Base-by-base conservation (phyloP, 37 sponge, comb jelly and placozoan genomes). In the Axinella damicornis region DNA sequence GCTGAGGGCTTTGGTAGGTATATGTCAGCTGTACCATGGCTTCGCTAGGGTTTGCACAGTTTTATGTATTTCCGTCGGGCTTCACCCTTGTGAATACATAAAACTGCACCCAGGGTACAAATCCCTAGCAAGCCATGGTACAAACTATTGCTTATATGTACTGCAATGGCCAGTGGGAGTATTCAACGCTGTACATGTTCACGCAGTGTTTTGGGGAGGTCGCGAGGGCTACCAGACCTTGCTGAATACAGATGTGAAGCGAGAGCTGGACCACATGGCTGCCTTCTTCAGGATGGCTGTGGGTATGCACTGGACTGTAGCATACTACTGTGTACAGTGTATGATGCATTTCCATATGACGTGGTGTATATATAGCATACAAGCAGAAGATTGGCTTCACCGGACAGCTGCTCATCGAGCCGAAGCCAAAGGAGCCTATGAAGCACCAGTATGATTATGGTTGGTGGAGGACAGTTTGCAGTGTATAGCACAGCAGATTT, bases 361-460 rank as follows among this genome's bases (percentile, higher is more conserved):
- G 67, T 28, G 6, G 28, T 28, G 24, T 57, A 12, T 12, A 14
- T 38, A 82, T 65, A 55, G 46, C 46, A 2, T 85, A 90, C 86
- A 85, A 90, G 86, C 80, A 85, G 33, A 90, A 90, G 91, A 90
- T 90, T 55, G 91, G 91, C 40, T 90, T 90, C 71, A 85, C 71
- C 62, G 91, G 91, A 22, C 91, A 90, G 71, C 85, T 90, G 63
- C 74, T 85, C 30, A 90, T 90, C 11, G 91, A 90, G 58, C 91
- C 91, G 18, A 90, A 90, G 71, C 91, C 91, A 30, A 90, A 90
- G 81, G 91, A 90, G 41, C 91, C 91, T 17, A 85, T 80, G 80
- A 90, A 90, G 53, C 91, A 90, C 57, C 91, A 90, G 65, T 90
- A 90, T 61, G 91, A 90, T 62, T 90, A 90, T 67, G 91, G 91